A percentile compares a stretch with the other conserved stretches of the same genome.
phyloP scores from a whole-genome alignment of 2,113 vertebrate genomes.

The Laticauda colubrina region DNA sequence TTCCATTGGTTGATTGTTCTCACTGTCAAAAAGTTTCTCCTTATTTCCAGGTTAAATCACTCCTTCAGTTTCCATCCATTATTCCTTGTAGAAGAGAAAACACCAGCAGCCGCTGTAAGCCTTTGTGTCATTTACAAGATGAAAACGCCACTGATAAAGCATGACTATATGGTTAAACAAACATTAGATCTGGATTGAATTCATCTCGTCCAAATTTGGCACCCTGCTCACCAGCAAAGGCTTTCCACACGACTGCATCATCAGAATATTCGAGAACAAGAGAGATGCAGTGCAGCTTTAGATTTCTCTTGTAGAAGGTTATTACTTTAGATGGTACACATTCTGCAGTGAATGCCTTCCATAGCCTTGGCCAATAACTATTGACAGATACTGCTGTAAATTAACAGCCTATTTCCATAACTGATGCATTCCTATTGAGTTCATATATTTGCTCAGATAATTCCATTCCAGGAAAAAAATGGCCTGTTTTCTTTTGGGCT shows the following conservation, averaged over 20 bases:
- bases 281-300: neutral
- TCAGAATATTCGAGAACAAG: neutral
- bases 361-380: neutral
- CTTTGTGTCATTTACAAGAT: neutral
- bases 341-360: neutral
- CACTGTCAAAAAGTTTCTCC: no score
- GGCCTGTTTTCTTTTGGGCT: neutral
- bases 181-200: neutral
- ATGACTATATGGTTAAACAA: neutral
- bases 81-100: neutral
- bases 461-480: neutral
- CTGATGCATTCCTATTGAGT: neutral
- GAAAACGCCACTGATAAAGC: neutral
- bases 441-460: neutral
- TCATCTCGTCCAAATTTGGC: neutral
- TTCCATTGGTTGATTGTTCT: no score
- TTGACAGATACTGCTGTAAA: neutral
- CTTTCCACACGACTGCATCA: neutral
- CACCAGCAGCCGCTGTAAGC: neutral
- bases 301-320: neutral
- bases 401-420: neutral
- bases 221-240: neutral
- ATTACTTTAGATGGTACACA: neutral
- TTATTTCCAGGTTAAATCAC: no score
- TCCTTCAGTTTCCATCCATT: no score